phyloP scores from a whole-genome alignment of 2,888 invertebrate species.

The Loripinus fragilis region DNA sequence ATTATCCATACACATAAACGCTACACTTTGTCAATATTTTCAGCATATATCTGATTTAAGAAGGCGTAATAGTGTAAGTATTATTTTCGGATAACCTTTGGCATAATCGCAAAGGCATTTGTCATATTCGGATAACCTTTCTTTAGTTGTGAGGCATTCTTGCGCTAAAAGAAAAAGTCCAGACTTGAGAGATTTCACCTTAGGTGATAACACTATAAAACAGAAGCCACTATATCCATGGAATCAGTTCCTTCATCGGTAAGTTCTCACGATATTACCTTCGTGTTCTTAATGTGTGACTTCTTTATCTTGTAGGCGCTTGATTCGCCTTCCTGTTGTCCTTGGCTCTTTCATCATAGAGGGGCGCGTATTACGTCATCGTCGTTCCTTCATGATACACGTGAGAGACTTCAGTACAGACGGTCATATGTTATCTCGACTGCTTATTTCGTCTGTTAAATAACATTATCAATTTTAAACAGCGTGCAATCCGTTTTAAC shows the following conservation, averaged over 20 bases:
- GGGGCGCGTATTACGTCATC: neutral
- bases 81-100: neutral
- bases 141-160: neutral
- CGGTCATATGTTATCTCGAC: too few species aligned
- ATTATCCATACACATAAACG: neutral
- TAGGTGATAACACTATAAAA: slow-evolving; percentile 5
- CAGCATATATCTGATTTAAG: neutral
- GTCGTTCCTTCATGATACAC: too few species aligned
- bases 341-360: slow-evolving; percentile 7
- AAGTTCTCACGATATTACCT: neutral
- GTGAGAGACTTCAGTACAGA: too few species aligned
- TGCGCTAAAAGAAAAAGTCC: neutral
- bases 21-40: neutral
- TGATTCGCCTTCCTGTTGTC: neutral
- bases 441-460: too few species aligned
- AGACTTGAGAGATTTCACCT: neutral
- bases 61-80: neutral
- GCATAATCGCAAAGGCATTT: neutral
- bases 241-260: neutral
- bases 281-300: neutral
- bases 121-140: neutral
- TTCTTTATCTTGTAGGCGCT: neutral
- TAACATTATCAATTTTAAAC: too few species aligned
- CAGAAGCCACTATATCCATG: neutral
- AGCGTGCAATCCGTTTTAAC: too few species aligned